These are phyloP conservation scores for Capromys pilorides DNA, from an alignment of 2,797 vertebrate species.

Conservation along the genomic window DNA sequence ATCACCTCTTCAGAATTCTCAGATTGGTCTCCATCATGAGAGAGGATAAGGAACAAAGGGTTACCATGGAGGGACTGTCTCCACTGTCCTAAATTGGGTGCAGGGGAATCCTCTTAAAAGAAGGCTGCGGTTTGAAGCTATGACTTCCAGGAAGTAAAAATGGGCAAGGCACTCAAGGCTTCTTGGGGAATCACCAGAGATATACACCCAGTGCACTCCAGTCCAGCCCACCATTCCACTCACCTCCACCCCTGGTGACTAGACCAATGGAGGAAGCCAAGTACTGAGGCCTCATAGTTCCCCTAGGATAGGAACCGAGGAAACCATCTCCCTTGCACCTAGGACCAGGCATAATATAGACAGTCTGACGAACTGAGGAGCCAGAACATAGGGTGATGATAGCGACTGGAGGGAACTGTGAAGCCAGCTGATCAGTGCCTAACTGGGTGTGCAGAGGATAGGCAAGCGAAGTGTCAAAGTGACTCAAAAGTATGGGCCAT, in stretches of 20 bases:
- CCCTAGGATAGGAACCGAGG: not conserved
- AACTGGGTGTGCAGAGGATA: not conserved
- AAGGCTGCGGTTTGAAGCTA: not conserved
- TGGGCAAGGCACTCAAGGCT: not conserved
- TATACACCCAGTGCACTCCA: not conserved
- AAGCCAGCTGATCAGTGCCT: not conserved
- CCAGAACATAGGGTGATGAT: not conserved
- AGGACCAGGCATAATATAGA: not conserved
- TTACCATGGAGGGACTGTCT: not conserved
- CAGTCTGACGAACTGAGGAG: not conserved
- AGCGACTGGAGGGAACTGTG: not conserved
- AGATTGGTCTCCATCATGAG: not conserved
- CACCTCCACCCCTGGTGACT: not conserved
- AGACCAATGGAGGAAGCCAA: not conserved
- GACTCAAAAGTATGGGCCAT: not conserved
- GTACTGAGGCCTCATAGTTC: not conserved
- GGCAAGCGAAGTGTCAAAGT: not conserved
- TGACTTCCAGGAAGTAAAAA: constrained; percentile 13
- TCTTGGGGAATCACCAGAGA: not conserved
- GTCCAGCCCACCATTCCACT: not conserved
- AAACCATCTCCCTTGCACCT: not conserved
- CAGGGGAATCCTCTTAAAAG: not conserved
- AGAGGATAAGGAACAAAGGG: not conserved
- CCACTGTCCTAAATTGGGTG: not conserved
- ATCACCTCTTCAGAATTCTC: not conserved